Evolutionary conservation across 2,113 vertebrate genomes (phyloP).

Genomic region (Noctilio leporinus): DNA sequence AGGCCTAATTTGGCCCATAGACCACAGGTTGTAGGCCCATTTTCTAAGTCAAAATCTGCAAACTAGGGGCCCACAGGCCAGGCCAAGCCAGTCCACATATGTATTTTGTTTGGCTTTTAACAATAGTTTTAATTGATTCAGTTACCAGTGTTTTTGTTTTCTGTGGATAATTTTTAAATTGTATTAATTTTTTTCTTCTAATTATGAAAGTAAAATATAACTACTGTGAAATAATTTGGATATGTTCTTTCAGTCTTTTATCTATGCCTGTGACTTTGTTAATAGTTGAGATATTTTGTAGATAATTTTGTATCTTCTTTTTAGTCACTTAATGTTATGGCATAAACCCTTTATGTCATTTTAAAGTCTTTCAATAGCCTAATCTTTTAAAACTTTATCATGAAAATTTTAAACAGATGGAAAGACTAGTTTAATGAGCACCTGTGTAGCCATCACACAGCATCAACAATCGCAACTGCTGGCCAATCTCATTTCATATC

Average conservation of each 20-base stretch:
- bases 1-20: not conserved
- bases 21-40: not conserved
- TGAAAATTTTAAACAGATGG: not conserved
- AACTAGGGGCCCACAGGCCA: not conserved
- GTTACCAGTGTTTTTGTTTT: not conserved
- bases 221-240: not conserved
- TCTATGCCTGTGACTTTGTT: not conserved
- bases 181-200: not conserved
- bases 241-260: not conserved
- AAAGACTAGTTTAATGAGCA: not conserved
- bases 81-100: not conserved
- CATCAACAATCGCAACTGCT: not conserved
- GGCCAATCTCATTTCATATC: not conserved
- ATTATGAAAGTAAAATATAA: not conserved
- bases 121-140: not conserved
- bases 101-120: constrained; percentile 6
- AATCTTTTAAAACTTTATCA: constrained; percentile 14
- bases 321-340: not conserved
- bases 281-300: not conserved
- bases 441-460: not conserved
- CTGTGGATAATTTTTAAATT: not conserved
- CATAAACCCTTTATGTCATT: not conserved
- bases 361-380: constrained; percentile 18
- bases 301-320: not conserved
- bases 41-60: constrained; percentile 28